Evolutionary conservation across 2,797 vertebrate species (phyloP), one percentile per base, ranked within the genome.

Genomic region (Cephalopachus bancanus): DNA sequence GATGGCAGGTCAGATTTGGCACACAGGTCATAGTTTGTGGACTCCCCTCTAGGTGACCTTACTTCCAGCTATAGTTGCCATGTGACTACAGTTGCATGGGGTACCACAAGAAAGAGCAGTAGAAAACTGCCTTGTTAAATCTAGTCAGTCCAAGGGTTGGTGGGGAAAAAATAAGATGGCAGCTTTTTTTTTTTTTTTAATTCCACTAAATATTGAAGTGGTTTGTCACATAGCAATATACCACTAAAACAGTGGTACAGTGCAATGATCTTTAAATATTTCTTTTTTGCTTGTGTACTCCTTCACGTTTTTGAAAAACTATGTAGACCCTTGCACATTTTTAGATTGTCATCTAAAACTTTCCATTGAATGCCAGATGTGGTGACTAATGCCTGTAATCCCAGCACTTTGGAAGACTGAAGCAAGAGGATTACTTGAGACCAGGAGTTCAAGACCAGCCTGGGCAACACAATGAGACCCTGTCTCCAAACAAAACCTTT

Each of bases 221-320:
- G 16, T 90, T 49, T 26, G 28, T 83, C 92, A 44, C 0, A 51
- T 8, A 95, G 19, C 24, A 74, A 1, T 26, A 59, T 44, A 59
- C 19, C 69, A 51, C 7, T 57, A 75, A 93, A 57, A 62, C 28
- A 64, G 64, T 17, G 4, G 9, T n/a, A 20, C 2, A 60, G 30
- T 49, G 10, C 44, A 88, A n/a, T 60, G 24, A 10, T 44, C 4
- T 94, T 75, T 65, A 80, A 28, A 59, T 4, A 5, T 62, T 62
- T 90, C 8, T 33, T 91, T 74, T 44, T 80, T 93, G 19, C 64
- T 79, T 64, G 8, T 37, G 30, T 64, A 69, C 26, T 1, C 60
- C 14, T 44, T 91, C 72, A 78, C 60, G 8, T 49, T 71, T 88
- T 92, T 55, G 17, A 69, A 93, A 94, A 86, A 24, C 49, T 94